A percentile compares a stretch with the other conserved stretches of the same genome.
phyloP scores from a whole-genome alignment of 2,797 vertebrate species.

The Fistularia commersonii region DNA sequence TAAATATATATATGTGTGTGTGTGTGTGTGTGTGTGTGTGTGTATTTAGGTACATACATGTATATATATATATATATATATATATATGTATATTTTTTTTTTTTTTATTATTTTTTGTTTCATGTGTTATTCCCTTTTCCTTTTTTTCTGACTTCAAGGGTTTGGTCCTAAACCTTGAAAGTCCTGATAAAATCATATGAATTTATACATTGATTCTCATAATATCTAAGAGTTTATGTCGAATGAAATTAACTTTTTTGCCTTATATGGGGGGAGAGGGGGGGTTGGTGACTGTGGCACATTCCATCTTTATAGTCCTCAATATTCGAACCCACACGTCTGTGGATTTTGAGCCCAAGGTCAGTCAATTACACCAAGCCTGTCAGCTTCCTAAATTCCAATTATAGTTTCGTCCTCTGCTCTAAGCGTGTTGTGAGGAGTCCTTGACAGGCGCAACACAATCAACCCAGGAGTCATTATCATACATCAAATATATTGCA shows the following conservation, averaged over 20 bases:
- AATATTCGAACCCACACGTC: too few species aligned
- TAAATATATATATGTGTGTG: neutral
- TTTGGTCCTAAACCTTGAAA: too few species aligned
- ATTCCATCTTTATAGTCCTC: too few species aligned
- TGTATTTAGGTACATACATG: too few species aligned
- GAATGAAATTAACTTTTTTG: too few species aligned
- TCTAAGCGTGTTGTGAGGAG: conserved; percentile 42
- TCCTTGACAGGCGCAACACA: conserved; percentile 59
- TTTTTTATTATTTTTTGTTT: conserved; percentile 15
- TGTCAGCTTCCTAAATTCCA: conserved; percentile 50
- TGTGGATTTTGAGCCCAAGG: conserved; percentile 30
- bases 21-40: neutral
- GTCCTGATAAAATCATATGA: too few species aligned
- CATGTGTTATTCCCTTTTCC: neutral
- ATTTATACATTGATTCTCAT: too few species aligned
- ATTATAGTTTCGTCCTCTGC: conserved; percentile 52
- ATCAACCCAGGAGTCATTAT: conserved; percentile 57
- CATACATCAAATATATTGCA: conserved; percentile 54
- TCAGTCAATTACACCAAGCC: conserved; percentile 22
- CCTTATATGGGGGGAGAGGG: too few species aligned
- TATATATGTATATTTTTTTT: neutral
- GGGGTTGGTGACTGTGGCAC: too few species aligned
- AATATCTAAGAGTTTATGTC: too few species aligned
- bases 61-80: too few species aligned
- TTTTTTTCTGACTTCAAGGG: neutral